phyloP scores from a whole-genome alignment of 2,888 invertebrate species.

The Chouioia cunea region DNA sequence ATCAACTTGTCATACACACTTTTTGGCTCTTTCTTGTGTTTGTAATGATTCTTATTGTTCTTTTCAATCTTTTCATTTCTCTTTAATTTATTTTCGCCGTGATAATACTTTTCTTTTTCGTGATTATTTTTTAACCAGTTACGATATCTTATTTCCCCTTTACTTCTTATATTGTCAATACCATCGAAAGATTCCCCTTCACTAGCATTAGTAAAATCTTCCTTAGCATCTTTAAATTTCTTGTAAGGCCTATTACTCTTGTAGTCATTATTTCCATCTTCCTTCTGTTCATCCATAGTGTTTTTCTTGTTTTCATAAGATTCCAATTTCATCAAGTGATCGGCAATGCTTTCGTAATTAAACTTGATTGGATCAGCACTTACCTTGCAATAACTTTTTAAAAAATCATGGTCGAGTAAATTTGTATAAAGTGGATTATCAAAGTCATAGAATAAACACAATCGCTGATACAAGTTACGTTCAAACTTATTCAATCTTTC shows the following conservation, averaged over 20 bases:
- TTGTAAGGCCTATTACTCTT: constrained; percentile 36
- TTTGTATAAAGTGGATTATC: constrained; percentile 29
- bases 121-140: constrained; percentile 45
- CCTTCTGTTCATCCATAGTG: constrained; percentile 19
- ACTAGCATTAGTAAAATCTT: constrained; percentile 21
- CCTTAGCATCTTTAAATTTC: constrained; percentile 20
- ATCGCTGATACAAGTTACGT: constrained; percentile 35
- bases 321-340: constrained; percentile 10
- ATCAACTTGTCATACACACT: constrained; percentile 19
- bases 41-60: constrained; percentile 29
- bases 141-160: constrained; percentile 39
- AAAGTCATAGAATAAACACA: constrained; percentile 40
- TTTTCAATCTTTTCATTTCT: constrained; percentile 32
- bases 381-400: constrained; percentile 42
- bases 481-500: constrained; percentile 45
- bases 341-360: constrained; percentile 22
- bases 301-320: constrained; percentile 25
- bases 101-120: constrained; percentile 34
- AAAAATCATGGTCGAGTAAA: constrained; percentile 38
- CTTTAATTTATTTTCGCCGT: constrained; percentile 25
- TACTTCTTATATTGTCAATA: constrained; percentile 20
- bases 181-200: constrained; percentile 24
- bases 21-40: constrained; percentile 9
- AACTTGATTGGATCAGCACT: constrained; percentile 7
- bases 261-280: constrained; percentile 32